These are phyloP conservation scores for Temnothorax curvispinosus DNA, from an alignment of 1,140 invertebrate genomes.

Conservation along the genomic window DNA sequence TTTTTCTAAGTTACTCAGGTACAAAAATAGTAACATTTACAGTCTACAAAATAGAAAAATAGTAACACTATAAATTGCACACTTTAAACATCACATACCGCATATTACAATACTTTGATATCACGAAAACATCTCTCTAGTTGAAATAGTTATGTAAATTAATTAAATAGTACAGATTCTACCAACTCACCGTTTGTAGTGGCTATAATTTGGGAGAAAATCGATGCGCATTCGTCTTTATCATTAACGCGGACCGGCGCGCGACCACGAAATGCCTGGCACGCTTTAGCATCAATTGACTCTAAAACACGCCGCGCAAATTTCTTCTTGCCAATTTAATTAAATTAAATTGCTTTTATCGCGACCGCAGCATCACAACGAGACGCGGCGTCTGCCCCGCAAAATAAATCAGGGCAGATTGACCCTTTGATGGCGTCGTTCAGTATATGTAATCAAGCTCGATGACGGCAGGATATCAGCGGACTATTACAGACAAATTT, in stretches of 20 bases:
- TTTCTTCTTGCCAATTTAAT: conserved; percentile 68
- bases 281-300: conserved; percentile 37
- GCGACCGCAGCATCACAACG: conserved; percentile 20
- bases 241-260: not conserved
- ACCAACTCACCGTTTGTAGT: not conserved
- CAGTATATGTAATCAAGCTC: not conserved
- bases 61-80: not conserved
- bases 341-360: conserved; percentile 68
- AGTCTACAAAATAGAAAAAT: not conserved
- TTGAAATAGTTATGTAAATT: not conserved
- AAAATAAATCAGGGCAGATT: conserved; percentile 44
- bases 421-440: conserved; percentile 39
- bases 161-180: not conserved
- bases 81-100: not conserved
- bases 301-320: conserved; percentile 28
- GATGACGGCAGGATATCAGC: not conserved
- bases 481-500: conserved; percentile 27
- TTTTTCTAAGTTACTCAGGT: not conserved
- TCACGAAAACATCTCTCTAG: not conserved
- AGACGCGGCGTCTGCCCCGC: not conserved
- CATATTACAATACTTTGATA: not conserved
- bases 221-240: conserved; percentile 5
- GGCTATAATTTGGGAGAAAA: not conserved
- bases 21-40: not conserved
- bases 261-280: conserved; percentile 17